phyloP scores from a whole-genome alignment of 2,113 vertebrate species.

The Eira barbara region DNA sequence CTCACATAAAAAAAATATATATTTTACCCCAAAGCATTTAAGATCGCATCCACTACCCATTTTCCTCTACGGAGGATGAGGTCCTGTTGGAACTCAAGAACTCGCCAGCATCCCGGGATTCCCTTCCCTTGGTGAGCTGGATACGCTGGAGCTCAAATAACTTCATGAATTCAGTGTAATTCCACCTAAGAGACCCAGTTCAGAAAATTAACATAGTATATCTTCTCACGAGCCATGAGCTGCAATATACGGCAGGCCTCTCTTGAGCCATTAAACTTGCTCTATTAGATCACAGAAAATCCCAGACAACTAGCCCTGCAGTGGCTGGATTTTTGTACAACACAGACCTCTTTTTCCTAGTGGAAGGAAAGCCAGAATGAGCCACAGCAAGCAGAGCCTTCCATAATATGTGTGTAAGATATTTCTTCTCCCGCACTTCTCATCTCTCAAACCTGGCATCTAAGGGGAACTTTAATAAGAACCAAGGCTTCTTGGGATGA shows the following conservation, averaged over 20 bases:
- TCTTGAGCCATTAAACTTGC: constrained; percentile 58
- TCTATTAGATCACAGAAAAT: constrained; percentile 66
- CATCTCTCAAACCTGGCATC: background rate
- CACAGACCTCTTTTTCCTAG: background rate
- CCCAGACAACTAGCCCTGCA: constrained; percentile 24
- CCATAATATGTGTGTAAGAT: background rate
- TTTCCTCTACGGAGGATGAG: constrained; percentile 10
- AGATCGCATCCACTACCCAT: background rate
- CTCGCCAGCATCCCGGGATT: constrained; percentile 28
- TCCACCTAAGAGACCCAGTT: constrained; percentile 42
- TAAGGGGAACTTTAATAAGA: constrained; percentile 5
- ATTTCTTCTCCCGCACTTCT: background rate
- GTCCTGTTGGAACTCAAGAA: background rate
- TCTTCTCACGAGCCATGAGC: constrained; percentile 56
- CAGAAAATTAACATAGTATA: constrained; percentile 67
- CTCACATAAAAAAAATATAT: background rate
- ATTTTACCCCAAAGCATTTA: background rate
- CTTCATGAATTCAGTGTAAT: constrained; percentile 44
- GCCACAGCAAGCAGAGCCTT: background rate
- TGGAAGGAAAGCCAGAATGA: background rate
- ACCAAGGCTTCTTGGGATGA: background rate
- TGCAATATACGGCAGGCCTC: constrained; percentile 14
- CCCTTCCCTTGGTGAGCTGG: background rate
- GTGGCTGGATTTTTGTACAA: constrained; percentile 31
- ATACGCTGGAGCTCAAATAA: background rate